A percentile compares a stretch with the other conserved stretches of the same genome.
These are phyloP conservation scores for Trachemys scripta DNA, from an alignment of 2,113 vertebrate genomes.

Conservation along the genomic window DNA sequence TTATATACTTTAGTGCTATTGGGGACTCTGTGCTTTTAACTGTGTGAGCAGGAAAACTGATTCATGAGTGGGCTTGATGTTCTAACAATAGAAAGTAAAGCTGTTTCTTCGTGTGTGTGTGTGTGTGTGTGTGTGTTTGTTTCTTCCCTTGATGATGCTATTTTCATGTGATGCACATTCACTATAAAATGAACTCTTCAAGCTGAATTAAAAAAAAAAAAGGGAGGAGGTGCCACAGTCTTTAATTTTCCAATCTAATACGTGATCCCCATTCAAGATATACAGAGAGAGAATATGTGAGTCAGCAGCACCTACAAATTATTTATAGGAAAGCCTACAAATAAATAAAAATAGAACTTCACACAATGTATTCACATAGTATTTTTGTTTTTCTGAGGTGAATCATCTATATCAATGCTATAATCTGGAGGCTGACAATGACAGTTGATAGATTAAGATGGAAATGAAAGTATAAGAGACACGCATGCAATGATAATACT, in stretches of 20 bases:
- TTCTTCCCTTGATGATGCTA: background rate
- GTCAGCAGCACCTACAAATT: slow-evolving; percentile 55
- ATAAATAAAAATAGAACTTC: slow-evolving; percentile 58
- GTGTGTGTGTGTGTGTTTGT: background rate
- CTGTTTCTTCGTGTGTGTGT: background rate
- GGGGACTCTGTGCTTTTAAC: background rate
- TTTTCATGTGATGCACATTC: slow-evolving; percentile 8
- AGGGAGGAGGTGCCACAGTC: background rate
- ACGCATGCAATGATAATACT: rapidly evolving
- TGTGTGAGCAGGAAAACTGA: slow-evolving; percentile 3
- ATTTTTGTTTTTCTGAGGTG: background rate
- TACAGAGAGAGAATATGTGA: background rate
- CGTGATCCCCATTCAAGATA: background rate
- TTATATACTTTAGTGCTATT: background rate
- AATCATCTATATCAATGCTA: background rate
- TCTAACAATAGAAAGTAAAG: slow-evolving; percentile 59
- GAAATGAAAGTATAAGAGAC: background rate
- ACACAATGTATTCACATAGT: background rate
- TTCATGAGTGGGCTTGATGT: slow-evolving; percentile 50
- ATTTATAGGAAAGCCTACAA: slow-evolving; percentile 67
- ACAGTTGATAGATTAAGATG: background rate
- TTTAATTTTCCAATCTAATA: background rate
- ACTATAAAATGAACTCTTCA: background rate
- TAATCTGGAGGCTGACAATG: background rate
- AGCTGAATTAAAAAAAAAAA: background rate